Conservation (phyloP, 2,888 invertebrate species). For the Campaea margaritaria region DNA sequence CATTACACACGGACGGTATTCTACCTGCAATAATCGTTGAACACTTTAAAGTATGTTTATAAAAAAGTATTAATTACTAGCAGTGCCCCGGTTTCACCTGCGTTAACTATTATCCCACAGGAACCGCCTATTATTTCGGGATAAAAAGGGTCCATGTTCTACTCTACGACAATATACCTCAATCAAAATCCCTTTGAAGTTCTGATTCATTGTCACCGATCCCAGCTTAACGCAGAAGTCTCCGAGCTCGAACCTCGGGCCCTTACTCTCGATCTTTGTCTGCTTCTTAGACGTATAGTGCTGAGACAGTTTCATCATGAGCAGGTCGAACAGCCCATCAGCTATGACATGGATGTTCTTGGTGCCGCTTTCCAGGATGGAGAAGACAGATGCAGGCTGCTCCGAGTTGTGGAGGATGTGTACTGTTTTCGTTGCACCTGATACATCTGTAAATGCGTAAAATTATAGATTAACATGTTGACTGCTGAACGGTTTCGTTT, state of each 20-base stretch:
- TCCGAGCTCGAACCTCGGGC: constrained; percentile 93
- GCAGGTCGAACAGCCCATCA: constrained; percentile 94
- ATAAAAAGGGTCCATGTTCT: no score
- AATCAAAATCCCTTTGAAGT: constrained; percentile 96
- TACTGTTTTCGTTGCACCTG: constrained; percentile 92
- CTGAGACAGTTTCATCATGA: constrained; percentile 95
- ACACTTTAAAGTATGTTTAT: no score
- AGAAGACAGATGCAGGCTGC: constrained; percentile 97
- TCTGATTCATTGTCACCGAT: constrained; percentile 95
- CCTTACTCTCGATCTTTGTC: constrained; percentile 95
- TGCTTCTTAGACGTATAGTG: constrained; percentile 96
- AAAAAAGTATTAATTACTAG: no score
- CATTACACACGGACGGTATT: constrained; percentile 96
- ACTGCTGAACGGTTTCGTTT: no score
- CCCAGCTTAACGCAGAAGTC: constrained; percentile 98
- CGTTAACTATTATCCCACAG: no score
- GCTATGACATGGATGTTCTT: constrained; percentile 95
- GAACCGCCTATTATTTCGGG: no score
- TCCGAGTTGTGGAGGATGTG: constrained; percentile 98
- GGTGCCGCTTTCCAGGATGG: constrained; percentile 94
- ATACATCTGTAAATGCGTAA: constrained; percentile 36
- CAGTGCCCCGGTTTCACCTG: no score
- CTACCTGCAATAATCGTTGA: constrained; percentile 85
- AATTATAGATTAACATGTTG: no score
- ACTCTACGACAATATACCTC: no score